phyloP scores from a whole-genome alignment of 2,113 vertebrate genomes.

The Acinonyx jubatus region DNA sequence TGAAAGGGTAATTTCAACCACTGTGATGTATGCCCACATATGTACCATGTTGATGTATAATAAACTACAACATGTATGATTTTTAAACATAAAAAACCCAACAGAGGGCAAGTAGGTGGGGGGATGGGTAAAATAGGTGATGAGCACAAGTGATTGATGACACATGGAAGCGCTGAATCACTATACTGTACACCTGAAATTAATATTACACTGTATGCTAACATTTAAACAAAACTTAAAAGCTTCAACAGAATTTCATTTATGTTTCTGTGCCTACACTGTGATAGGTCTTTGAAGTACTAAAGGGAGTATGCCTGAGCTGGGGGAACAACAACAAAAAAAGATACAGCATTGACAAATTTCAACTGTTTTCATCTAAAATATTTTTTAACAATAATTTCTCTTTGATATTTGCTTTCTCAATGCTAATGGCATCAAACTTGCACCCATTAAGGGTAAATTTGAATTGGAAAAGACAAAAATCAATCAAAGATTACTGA shows the following conservation, averaged over 20 bases:
- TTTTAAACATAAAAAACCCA: background rate
- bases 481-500: background rate
- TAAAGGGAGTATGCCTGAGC: background rate
- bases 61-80: background rate
- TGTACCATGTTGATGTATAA: background rate
- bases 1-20: background rate
- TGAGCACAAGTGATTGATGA: background rate
- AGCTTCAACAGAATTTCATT: background rate
- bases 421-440: background rate
- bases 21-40: background rate
- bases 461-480: slow-evolving; percentile 28
- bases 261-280: background rate
- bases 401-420: background rate
- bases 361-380: background rate
- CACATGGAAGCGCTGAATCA: background rate
- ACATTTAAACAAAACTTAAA: background rate
- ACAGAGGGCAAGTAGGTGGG: background rate
- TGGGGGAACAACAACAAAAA: background rate
- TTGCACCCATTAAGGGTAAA: background rate
- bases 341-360: background rate
- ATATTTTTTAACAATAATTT: background rate
- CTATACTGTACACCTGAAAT: background rate
- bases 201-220: background rate
- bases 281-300: background rate
- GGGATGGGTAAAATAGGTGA: background rate